Conservation (phyloP, 2,797 vertebrate genomes). For the Bufotes viridis region DNA sequence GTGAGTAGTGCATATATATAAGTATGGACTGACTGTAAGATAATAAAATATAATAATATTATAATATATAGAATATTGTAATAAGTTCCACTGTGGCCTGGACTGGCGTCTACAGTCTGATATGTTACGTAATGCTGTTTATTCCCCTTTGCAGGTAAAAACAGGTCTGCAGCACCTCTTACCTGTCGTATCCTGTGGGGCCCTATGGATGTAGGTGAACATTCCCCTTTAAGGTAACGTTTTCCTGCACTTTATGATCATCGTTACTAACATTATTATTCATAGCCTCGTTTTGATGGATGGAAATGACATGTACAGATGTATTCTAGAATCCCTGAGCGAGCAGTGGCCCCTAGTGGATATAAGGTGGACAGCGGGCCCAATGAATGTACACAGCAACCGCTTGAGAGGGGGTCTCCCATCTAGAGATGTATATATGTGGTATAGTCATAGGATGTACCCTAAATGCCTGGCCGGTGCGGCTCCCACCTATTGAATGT, state of each 20-base stretch:
- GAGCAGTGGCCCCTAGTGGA: constrained; percentile 32
- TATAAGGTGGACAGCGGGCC: neutral
- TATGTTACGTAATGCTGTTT: too few species aligned
- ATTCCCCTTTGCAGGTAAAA: too few species aligned
- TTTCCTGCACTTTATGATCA: neutral
- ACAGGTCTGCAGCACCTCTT: too few species aligned
- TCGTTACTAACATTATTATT: neutral
- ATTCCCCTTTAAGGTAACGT: neutral
- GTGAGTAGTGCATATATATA: too few species aligned
- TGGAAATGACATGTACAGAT: neutral
- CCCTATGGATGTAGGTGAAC: neutral
- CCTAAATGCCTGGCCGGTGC: neutral
- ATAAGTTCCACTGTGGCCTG: too few species aligned
- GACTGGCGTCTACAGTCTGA: too few species aligned
- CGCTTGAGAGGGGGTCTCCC: neutral
- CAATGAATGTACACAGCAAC: neutral
- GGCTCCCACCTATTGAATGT: neutral
- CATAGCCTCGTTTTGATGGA: neutral
- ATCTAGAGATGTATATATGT: too few species aligned
- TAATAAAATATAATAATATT: too few species aligned
- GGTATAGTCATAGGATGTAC: neutral
- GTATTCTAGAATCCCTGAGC: neutral
- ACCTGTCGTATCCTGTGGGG: too few species aligned
- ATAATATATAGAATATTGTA: too few species aligned
- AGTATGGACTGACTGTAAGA: too few species aligned